Conservation (phyloP, 2,113 vertebrate species). For the Halichoerus grypus region DNA sequence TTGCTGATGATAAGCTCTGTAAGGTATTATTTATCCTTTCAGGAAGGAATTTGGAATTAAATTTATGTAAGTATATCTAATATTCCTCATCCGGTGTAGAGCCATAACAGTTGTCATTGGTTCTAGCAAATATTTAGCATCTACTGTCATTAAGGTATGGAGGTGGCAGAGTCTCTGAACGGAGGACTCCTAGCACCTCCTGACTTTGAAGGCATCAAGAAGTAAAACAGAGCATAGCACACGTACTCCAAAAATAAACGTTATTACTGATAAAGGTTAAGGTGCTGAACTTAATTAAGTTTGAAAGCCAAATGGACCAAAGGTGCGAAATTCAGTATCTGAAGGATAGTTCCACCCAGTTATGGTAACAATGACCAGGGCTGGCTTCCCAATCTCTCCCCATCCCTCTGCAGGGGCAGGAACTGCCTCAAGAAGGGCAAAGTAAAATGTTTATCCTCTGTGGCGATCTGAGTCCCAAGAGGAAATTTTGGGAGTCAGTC, state of each 20-base stretch:
- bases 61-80: background rate
- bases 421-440: background rate
- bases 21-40: slow-evolving; percentile 15
- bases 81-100: background rate
- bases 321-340: background rate
- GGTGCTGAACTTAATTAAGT: background rate
- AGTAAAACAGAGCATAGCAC: background rate
- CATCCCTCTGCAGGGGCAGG: background rate
- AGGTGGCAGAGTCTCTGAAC: background rate
- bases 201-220: background rate
- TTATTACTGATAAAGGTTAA: background rate
- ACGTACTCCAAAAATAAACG: background rate
- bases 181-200: background rate
- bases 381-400: background rate
- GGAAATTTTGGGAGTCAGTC: background rate
- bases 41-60: background rate
- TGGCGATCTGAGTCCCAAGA: background rate
- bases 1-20: background rate
- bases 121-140: background rate
- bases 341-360: background rate
- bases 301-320: background rate
- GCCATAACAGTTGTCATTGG: background rate
- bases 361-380: background rate
- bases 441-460: background rate
- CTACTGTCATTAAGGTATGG: background rate